Evolutionary conservation across 2,113 vertebrate species (phyloP).

Genomic region (Cynopterus brachyotis): DNA sequence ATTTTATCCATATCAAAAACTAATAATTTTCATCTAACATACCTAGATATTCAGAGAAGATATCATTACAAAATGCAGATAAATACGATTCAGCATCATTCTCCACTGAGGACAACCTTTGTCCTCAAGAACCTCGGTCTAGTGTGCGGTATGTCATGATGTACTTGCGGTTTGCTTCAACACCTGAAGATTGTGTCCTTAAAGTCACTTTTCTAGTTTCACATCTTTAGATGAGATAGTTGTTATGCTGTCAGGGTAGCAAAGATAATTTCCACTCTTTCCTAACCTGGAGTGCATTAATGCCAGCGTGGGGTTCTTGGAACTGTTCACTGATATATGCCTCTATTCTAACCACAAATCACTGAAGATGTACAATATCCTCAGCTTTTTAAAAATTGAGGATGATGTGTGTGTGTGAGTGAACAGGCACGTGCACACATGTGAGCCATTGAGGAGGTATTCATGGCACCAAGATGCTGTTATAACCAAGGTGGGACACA

Average conservation of each 20-base stretch:
- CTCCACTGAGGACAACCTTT: neutral
- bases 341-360: neutral
- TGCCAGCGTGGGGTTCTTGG: neutral
- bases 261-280: neutral
- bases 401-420: neutral
- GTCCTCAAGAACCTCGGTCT: neutral
- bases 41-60: neutral
- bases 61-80: neutral
- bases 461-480: neutral
- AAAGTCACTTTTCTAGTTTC: neutral
- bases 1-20: neutral
- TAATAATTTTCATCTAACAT: neutral
- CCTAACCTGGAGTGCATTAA: neutral
- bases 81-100: neutral
- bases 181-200: neutral
- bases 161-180: neutral
- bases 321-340: neutral
- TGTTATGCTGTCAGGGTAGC: neutral
- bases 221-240: neutral
- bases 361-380: neutral
- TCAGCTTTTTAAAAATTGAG: neutral
- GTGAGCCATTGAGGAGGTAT: neutral
- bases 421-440: fast-evolving
- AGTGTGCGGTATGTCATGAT: fast-evolving
- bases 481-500: neutral